Evolutionary conservation across 1,140 invertebrate genomes (phyloP).

Genomic region (Bombus sylvicola): DNA sequence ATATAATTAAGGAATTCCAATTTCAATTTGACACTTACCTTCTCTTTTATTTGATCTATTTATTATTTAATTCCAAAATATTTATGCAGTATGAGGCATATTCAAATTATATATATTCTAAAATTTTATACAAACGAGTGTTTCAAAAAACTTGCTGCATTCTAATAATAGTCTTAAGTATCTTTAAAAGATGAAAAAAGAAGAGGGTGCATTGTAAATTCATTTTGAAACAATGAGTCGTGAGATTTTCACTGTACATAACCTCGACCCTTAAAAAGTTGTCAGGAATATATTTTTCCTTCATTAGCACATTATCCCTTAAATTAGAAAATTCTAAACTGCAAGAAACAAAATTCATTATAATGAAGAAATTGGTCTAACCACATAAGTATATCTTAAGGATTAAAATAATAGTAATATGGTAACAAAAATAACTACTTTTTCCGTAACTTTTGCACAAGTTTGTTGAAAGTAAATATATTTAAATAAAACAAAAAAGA

Average conservation of each 20-base stretch:
- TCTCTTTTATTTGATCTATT: slow-evolving; percentile 22
- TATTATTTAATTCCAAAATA: slow-evolving; percentile 14
- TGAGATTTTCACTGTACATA: neutral
- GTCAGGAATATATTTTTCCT: neutral
- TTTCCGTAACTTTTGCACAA: neutral
- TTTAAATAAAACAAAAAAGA: no score
- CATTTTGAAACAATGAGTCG: neutral
- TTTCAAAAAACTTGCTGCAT: neutral
- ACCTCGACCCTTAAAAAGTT: slow-evolving; percentile 7
- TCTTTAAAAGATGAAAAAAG: no score
- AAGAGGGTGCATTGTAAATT: neutral
- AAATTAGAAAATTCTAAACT: neutral
- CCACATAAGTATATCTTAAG: neutral
- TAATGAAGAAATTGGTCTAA: neutral
- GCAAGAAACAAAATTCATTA: neutral
- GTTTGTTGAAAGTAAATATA: slow-evolving; percentile 16
- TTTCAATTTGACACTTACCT: slow-evolving; percentile 51
- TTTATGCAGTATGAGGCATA: slow-evolving; percentile 29
- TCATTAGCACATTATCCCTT: neutral
- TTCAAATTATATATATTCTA: neutral
- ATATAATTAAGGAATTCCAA: slow-evolving; percentile 29
- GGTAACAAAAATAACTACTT: neutral
- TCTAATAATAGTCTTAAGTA: neutral
- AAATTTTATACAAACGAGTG: neutral
- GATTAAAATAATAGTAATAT: neutral